phyloP scores from a whole-genome alignment of 2,797 vertebrate species.

The Pelochelys cantorii region DNA sequence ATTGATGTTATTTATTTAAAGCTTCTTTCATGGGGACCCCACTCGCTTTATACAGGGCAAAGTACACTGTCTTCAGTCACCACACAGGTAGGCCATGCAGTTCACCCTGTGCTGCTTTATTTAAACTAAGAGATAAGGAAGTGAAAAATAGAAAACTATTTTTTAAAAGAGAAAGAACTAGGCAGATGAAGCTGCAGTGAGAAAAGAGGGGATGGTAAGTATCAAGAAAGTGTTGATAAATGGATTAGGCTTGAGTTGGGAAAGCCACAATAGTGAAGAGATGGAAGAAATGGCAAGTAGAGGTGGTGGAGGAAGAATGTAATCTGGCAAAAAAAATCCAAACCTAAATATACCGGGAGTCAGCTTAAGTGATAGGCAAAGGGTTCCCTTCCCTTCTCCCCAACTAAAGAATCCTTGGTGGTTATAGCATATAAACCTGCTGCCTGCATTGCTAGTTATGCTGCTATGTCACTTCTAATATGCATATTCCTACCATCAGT shows the following conservation, averaged over 20 bases:
- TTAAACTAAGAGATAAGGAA: conserved; percentile 29
- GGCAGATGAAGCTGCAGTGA: background rate
- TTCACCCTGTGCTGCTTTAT: conserved; percentile 7
- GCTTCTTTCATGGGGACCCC: background rate
- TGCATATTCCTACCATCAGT: background rate
- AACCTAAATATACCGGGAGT: background rate
- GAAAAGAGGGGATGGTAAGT: background rate
- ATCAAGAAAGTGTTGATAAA: conserved; percentile 9
- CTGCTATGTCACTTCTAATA: background rate
- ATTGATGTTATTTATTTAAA: background rate
- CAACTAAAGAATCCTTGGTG: background rate
- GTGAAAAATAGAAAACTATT: conserved; percentile 6
- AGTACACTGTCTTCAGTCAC: background rate
- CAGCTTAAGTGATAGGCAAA: background rate
- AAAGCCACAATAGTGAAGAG: background rate
- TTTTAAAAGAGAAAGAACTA: background rate
- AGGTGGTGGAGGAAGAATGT: background rate
- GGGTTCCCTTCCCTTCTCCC: background rate
- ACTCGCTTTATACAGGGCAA: background rate
- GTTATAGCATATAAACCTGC: background rate
- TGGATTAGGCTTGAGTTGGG: conserved; percentile 6
- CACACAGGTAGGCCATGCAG: background rate
- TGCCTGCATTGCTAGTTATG: background rate
- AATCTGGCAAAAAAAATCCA: background rate
- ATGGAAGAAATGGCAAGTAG: background rate